phyloP scores from a whole-genome alignment of 1,140 invertebrate genomes.

The Leptinotarsa lineolata region DNA sequence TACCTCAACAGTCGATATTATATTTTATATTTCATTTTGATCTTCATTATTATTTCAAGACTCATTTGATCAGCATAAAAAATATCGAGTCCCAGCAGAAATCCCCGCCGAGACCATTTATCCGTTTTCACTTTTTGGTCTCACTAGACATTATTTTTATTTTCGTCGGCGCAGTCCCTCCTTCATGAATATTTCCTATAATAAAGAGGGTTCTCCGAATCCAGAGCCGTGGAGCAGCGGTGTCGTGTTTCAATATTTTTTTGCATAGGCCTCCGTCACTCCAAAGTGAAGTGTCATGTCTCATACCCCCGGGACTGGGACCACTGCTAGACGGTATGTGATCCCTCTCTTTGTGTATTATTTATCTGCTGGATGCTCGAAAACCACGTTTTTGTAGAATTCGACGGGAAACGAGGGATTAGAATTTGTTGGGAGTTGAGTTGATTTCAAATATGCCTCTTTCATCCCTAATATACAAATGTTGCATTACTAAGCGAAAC shows the following conservation, averaged over 20 bases:
- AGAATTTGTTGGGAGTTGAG: background rate
- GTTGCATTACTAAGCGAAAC: too few relatives aligned
- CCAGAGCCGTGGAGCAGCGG: constrained; percentile 22
- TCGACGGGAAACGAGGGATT: constrained; percentile 35
- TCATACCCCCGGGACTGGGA: constrained; percentile 36
- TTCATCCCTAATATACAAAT: too few relatives aligned
- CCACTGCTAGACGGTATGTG: constrained; percentile 30
- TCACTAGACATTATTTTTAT: constrained; percentile 19
- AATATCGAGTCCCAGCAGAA: background rate
- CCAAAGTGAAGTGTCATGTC: constrained; percentile 50
- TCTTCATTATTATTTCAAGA: too few relatives aligned
- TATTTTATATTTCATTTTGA: too few relatives aligned
- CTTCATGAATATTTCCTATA: constrained; percentile 38
- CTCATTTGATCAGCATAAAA: too few relatives aligned
- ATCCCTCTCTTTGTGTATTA: constrained; percentile 39
- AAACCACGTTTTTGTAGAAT: constrained; percentile 40
- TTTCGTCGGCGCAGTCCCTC: background rate
- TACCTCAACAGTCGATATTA: too few relatives aligned
- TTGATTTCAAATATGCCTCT: too few relatives aligned
- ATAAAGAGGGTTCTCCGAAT: constrained; percentile 27
- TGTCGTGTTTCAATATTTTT: constrained; percentile 47
- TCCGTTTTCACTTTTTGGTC: constrained; percentile 11
- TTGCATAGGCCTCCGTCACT: constrained; percentile 32
- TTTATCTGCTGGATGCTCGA: constrained; percentile 43
- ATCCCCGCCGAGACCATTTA: constrained; percentile 1